These are phyloP conservation scores for Macrophya annulata DNA, from an alignment of 2,888 invertebrate genomes.

Conservation along the genomic window DNA sequence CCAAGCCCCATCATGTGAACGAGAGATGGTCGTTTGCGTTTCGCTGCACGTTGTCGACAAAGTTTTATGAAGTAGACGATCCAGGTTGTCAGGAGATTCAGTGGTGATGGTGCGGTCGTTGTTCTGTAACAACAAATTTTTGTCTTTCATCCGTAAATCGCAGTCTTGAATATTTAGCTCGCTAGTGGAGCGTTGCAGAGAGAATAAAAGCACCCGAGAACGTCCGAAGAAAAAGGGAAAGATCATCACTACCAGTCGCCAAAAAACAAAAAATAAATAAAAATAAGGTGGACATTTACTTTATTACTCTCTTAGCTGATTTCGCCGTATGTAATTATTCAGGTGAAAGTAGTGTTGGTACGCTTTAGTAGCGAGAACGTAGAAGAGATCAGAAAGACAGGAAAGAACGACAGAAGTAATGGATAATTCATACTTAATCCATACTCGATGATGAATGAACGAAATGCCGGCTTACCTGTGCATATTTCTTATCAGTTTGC, in stretches of 20 bases:
- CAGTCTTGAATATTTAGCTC: slow-evolving; percentile 8
- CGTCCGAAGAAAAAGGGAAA: background rate
- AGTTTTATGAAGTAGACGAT: slow-evolving; percentile 81
- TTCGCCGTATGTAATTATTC: background rate
- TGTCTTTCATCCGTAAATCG: slow-evolving; percentile 35
- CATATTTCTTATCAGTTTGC: slow-evolving; percentile 89
- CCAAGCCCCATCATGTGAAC: slow-evolving; percentile 81
- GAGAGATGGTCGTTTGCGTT: slow-evolving; percentile 80
- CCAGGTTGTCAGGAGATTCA: slow-evolving; percentile 87
- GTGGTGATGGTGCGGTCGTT: slow-evolving; percentile 87
- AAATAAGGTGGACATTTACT: slow-evolving; percentile 10
- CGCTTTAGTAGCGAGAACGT: slow-evolving; percentile 26
- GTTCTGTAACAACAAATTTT: slow-evolving; percentile 78
- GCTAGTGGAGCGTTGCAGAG: slow-evolving; percentile 19
- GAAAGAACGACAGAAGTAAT: slow-evolving; percentile 60
- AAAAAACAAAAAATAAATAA: too few relatives aligned
- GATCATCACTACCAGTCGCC: slow-evolving; percentile 5
- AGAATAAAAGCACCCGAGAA: slow-evolving; percentile 26
- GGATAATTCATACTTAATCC: slow-evolving; percentile 78
- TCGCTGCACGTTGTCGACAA: slow-evolving; percentile 79
- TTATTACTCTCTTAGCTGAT: background rate
- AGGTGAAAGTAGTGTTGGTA: slow-evolving; percentile 4
- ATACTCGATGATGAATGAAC: slow-evolving; percentile 23
- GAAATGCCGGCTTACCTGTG: slow-evolving; percentile 80
- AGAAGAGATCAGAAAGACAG: slow-evolving; percentile 40